Evolutionary conservation across 2,113 vertebrate species (phyloP), one percentile per base, ranked within the genome.

Genomic region (Tinamus guttatus): DNA sequence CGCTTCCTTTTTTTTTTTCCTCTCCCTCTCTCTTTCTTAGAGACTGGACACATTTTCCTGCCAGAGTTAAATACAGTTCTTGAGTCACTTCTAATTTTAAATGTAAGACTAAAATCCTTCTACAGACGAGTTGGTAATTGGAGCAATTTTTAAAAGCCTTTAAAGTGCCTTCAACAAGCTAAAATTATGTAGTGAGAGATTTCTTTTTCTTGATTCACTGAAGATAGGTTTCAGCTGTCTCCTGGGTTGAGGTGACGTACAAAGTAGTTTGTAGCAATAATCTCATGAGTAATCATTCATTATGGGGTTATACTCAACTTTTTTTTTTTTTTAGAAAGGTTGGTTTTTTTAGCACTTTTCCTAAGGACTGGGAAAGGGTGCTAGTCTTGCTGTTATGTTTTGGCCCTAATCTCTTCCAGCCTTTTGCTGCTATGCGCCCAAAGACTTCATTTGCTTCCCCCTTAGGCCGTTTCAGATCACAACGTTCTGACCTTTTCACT

Each of bases 121-220:
- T 60, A 27, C 24, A 74, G 65, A 64, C 6, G 4, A 81, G 73
- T 60, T 3, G 8, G 76, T 91, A 95, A 95, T 92, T 95, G 93
- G 93, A 96, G 73, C 89, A 88, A 73, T 91, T 95, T 96, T 89
- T 89, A 87, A 86, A 85, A 78, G 90, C 81, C 65, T 86, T 88
- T 58, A 58, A 96, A 96, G 95, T 97, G 96, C 96, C 91, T 97
- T 95, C 85, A 94, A 21, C 49, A 52, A 87, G 82, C 74, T 85
- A 28, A 87, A 77, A 74, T 1, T 4, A 81, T 25, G 81, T 69
- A 52, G 83, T 85, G 70, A 63, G 88, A 80, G 59, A 77, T 77
- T 81, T 90, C 60, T 71, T 49, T 60, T 81, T 38, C 83, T 79
- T 58, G 36, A 52, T 24, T 86, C 75, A 7, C 63, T 89, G 58